Evolutionary conservation across 2,888 invertebrate genomes (phyloP).

Genomic region (Erebia palarica): DNA sequence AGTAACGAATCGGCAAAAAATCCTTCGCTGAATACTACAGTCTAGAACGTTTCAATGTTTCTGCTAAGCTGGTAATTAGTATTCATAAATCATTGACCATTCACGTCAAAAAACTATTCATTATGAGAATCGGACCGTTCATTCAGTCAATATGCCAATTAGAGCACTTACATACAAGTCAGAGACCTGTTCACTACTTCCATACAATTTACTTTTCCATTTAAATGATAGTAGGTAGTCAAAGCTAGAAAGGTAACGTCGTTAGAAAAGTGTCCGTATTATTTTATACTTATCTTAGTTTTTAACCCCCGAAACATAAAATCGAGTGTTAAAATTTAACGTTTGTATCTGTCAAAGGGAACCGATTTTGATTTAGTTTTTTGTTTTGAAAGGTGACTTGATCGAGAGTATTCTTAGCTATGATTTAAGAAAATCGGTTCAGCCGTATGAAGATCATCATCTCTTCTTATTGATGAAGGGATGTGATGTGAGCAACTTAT

Average conservation of each 20-base stretch:
- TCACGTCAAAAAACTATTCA: conserved; percentile 14
- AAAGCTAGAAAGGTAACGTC: background rate
- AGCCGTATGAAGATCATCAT: no score
- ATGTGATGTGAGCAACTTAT: no score
- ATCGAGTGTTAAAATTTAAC: no score
- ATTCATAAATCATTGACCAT: conserved; percentile 22
- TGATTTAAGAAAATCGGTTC: no score
- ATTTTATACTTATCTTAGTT: no score
- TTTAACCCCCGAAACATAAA: no score
- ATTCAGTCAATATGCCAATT: conserved; percentile 32
- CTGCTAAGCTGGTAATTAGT: conserved; percentile 15
- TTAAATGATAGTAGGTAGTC: background rate
- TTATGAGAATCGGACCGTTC: conserved; percentile 26
- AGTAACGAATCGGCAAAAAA: conserved; percentile 1
- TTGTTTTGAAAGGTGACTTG: no score
- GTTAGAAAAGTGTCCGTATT: no score
- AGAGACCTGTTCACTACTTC: background rate
- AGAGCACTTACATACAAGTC: conserved; percentile 27
- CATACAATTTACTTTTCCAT: conserved; percentile 15
- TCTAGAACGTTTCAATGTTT: conserved; percentile 13
- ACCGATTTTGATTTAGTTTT: no score
- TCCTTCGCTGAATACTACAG: background rate
- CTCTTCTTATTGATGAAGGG: no score
- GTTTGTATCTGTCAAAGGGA: no score
- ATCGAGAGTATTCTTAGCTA: no score